These are phyloP conservation scores for Python bivittatus DNA, from an alignment of 2,113 vertebrate genomes.

Conservation along the genomic window DNA sequence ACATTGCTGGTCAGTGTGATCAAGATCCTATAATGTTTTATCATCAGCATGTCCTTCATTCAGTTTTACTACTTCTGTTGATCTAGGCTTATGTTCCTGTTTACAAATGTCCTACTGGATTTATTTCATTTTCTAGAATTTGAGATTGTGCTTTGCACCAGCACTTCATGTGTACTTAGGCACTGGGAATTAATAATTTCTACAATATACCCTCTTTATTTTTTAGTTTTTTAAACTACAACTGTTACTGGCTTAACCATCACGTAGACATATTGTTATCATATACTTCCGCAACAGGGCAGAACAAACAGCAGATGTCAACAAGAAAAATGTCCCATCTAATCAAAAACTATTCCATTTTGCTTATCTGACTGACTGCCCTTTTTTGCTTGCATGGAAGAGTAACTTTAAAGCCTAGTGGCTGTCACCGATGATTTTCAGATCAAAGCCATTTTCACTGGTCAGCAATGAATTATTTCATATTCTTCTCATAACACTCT, in stretches of 20 bases:
- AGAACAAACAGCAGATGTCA: conserved; percentile 39
- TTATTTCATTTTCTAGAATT: neutral
- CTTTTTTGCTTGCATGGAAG: conserved; percentile 28
- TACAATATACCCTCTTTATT: neutral
- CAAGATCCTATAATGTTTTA: neutral
- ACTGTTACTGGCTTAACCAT: neutral
- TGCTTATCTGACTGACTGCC: conserved; percentile 34
- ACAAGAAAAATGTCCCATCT: conserved; percentile 50
- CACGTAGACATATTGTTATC: neutral
- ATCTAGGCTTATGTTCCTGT: neutral
- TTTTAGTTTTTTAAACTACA: neutral
- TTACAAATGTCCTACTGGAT: neutral
- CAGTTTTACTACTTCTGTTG: neutral
- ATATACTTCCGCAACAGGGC: neutral
- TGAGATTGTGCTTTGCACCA: neutral
- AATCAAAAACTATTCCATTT: conserved; percentile 33
- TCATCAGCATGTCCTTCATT: neutral
- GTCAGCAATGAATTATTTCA: conserved; percentile 46
- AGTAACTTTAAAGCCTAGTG: conserved; percentile 31
- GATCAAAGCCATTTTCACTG: conserved; percentile 54
- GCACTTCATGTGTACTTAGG: neutral
- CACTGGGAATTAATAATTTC: neutral
- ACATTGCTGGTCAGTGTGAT: neutral
- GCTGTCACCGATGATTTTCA: conserved; percentile 26
- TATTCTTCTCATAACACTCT: conserved; percentile 31